Evolutionary conservation across 2,113 vertebrate genomes (phyloP), one percentile per base, ranked within the genome.

Genomic region (Capreolus pygargus): DNA sequence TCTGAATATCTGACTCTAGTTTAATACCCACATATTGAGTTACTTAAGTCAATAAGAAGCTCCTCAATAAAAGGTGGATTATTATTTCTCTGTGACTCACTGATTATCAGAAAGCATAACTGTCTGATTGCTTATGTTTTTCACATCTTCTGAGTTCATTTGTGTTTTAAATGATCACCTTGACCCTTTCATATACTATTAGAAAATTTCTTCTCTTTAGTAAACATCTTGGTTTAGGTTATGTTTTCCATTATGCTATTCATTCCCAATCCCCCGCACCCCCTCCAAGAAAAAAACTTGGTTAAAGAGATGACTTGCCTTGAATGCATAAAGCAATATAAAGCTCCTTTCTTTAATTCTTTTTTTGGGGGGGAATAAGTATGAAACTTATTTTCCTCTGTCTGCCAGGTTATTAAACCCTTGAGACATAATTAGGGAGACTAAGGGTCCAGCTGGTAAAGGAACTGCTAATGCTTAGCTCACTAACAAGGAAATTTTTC

Each of bases 361-460:
- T 95, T 97, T 92, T 11, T n/a, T 6, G 5, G 50, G 50, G n/a
- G 50, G 39, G 4, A 94, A 93, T 95, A 92, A 95, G 45, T 15
- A 86, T 83, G 33, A 93, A 97, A 83, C 58, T 86, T 14, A 5
- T 86, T 95, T 93, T 4, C 11, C 19, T 94, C 74, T 79, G 6
- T 94, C 23, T 96, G 19, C 17, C 30, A 76, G 83, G 86, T 76
- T 94, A 94, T 92, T 97, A 91, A 74, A 81, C 45, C 61, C 88
- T 81, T 91, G 81, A 88, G 88, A 93, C 36, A 93, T 89, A 95
- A 96, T 97, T 97, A 91, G 13, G 50, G n/a, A 97, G 50, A 57
- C 25, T 57, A 70, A 95, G 47, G 27, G 14, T 76, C 12, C 50
- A 78, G 61, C 28, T 93, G 64, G 81, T 90, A 67, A 90, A 94